Evolutionary conservation across 2,888 invertebrate genomes (phyloP), one percentile per base, ranked within the genome.

Genomic region (Hirtodrosophila confusa): DNA sequence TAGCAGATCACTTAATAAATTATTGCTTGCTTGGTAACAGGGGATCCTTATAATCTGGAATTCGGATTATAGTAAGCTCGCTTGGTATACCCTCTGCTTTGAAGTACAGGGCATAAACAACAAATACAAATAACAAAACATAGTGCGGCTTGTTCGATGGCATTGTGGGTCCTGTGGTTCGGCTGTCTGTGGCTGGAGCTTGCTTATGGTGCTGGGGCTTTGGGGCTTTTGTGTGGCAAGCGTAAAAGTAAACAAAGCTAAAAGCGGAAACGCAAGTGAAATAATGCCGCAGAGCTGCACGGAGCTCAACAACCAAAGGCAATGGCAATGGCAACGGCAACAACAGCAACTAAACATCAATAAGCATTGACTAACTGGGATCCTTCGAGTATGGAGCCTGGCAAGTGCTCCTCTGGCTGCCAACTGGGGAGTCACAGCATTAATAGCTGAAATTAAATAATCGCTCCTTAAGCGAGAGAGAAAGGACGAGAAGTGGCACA

Each of bases 181-280:
- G 55, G 29, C 43, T 53, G 65, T 24, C 60, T 53, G 58, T 60
- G 72, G 76, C 53, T 56, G 45, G 53, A 60, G 73, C 48, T 72
- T 73, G 56, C 77, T 73, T 56, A 68, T 64, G 83, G 56, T 69
- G 37, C 64, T 76, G 69, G 88, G 77, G 64, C 85, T 87, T 87
- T 75, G 86, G 83, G 83, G 86, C 86, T 83, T 80, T 86, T 80
- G 84, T 80, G 80, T 68, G 86, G 84, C 74, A 78, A 82, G 82
- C 88, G 88, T 76, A 82, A 82, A 86, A 83, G 86, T 82, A 82
- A 82, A 82, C 88, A 82, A 83, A 70, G 88, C 88, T 76, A 88
- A 82, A 86, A 88, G 82, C 84, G 88, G 82, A 82, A 82, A 86
- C 88, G 86, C 82, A 86, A 82, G 80, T 82, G 75, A 78, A 78